phyloP scores from a whole-genome alignment of 2,888 invertebrate species.

The Mythimna albipuncta region DNA sequence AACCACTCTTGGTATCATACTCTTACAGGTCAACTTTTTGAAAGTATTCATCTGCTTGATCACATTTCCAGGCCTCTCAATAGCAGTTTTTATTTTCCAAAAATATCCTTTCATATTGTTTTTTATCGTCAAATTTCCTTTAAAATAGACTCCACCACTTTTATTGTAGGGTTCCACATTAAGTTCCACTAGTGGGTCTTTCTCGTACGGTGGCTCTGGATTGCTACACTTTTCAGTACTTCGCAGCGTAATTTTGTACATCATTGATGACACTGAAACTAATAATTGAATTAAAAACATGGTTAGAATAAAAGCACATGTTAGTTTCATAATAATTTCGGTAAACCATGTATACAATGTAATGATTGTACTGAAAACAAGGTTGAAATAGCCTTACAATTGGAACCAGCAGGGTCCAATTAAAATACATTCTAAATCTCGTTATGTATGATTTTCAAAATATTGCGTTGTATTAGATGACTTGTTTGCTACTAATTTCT shows the following conservation, averaged over 20 bases:
- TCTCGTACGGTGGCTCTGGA: constrained; percentile 65
- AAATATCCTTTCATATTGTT: constrained; percentile 62
- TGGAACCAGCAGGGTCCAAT: constrained; percentile 28
- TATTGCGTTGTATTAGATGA: not conserved
- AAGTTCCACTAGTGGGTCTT: constrained; percentile 35
- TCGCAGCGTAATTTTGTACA: constrained; percentile 57
- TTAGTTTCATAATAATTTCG: constrained; percentile 36
- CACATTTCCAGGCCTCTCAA: constrained; percentile 46
- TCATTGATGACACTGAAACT: constrained; percentile 27
- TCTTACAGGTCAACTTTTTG: constrained; percentile 67
- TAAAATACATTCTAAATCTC: constrained; percentile 51
- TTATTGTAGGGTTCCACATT: constrained; percentile 56
- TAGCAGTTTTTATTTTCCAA: constrained; percentile 64
- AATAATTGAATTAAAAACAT: constrained; percentile 21
- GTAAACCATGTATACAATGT: constrained; percentile 20
- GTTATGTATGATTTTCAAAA: constrained; percentile 33
- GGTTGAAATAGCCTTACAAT: constrained; percentile 18
- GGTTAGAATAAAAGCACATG: constrained; percentile 21
- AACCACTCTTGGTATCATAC: constrained; percentile 63
- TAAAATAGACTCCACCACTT: constrained; percentile 60
- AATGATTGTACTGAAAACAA: constrained; percentile 1
- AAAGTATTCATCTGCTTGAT: constrained; percentile 58
- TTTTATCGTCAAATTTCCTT: constrained; percentile 64
- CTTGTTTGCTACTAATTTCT: constrained; percentile 33
- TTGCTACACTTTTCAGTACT: constrained; percentile 56